phyloP scores from a whole-genome alignment of 2,113 vertebrate genomes.

The Ariopsis seemanni region DNA sequence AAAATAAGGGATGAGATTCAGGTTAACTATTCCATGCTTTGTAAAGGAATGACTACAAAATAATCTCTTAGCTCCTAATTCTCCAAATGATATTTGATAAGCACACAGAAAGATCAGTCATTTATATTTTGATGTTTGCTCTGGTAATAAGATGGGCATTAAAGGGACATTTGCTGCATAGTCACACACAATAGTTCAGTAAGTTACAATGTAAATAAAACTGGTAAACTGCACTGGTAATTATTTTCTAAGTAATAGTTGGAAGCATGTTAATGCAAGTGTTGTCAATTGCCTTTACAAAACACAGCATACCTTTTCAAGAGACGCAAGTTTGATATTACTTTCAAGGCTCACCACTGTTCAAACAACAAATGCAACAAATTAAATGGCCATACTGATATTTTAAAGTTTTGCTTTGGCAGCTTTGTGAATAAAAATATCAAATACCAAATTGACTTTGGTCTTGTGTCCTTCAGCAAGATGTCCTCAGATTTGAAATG shows the following conservation, averaged over 20 bases:
- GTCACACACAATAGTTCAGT: not conserved
- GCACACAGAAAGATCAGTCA: no score
- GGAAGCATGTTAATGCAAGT: not conserved
- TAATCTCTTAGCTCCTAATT: no score
- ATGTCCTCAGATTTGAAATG: not conserved
- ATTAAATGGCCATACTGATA: not conserved
- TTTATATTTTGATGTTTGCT: no score
- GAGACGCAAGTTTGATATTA: not conserved
- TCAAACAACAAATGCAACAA: no score
- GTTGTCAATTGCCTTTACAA: not conserved
- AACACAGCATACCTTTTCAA: not conserved
- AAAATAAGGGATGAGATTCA: no score
- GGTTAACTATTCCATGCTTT: no score
- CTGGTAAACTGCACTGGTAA: not conserved
- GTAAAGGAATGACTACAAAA: no score
- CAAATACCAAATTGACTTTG: not conserved
- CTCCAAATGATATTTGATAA: no score
- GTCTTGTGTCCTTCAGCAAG: not conserved
- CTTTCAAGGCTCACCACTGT: not conserved
- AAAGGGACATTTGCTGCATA: no score
- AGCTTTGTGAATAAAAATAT: not conserved
- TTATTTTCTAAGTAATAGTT: not conserved
- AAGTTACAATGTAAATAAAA: not conserved
- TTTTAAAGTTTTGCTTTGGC: not conserved
- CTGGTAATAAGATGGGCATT: no score